A percentile compares a stretch with the other conserved stretches of the same genome.
Evolutionary conservation across 2,797 vertebrate genomes (phyloP).

Genomic region (Eupleurogrammus muticus): DNA sequence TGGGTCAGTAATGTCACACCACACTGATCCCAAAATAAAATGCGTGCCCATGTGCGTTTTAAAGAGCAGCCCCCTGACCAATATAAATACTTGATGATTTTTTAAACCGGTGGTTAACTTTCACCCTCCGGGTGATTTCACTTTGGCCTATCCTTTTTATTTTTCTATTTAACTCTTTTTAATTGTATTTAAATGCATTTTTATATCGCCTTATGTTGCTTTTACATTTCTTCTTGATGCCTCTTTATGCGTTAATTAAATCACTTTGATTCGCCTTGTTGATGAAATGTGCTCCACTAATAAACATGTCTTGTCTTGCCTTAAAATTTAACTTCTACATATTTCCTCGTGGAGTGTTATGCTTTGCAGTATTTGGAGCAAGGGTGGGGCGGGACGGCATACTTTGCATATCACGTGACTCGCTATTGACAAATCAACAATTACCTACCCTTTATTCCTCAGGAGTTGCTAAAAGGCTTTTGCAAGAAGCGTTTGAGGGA

Average conservation of each 20-base stretch:
- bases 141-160: no score
- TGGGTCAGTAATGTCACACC: constrained; percentile 27
- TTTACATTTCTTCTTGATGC: no score
- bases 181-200: no score
- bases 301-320: no score
- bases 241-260: no score
- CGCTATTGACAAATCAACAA: constrained; percentile 91
- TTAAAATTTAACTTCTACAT: constrained; percentile 42
- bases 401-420: constrained; percentile 87
- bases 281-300: no score
- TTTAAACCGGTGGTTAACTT: no score
- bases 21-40: neutral
- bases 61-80: constrained; percentile 5
- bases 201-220: no score
- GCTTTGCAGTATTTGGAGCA: constrained; percentile 73
- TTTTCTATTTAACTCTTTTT: no score
- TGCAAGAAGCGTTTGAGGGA: constrained; percentile 80
- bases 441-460: constrained; percentile 90
- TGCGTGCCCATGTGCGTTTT: neutral
- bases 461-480: constrained; percentile 90
- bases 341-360: constrained; percentile 68
- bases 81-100: constrained; percentile 15
- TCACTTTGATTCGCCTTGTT: no score
- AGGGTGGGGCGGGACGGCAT: constrained; percentile 89
- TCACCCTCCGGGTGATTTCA: no score